Evolutionary conservation across 2,888 invertebrate genomes (phyloP).

Genomic region (Nemurella pictetii): DNA sequence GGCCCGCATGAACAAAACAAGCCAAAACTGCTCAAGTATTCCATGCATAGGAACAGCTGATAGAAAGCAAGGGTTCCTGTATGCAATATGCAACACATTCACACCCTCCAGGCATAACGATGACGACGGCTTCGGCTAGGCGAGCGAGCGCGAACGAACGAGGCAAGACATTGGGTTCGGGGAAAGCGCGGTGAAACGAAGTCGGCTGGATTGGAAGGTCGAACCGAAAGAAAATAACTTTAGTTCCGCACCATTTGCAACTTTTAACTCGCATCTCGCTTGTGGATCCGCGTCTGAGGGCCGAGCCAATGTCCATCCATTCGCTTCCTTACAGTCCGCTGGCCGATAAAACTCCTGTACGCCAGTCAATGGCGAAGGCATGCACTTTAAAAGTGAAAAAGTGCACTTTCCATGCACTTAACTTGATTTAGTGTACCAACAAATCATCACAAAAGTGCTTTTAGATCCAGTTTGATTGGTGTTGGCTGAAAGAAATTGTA

Average conservation of each 20-base stretch:
- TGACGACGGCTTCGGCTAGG: constrained; percentile 2
- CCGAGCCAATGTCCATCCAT: constrained; percentile 34
- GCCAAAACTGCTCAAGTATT: constrained; percentile 20
- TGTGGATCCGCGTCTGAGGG: constrained; percentile 14
- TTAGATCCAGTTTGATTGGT: not conserved
- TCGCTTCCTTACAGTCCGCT: constrained; percentile 32
- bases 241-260: constrained; percentile 39
- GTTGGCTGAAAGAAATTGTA: not conserved
- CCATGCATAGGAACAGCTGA: constrained; percentile 30
- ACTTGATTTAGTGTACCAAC: constrained; percentile 17
- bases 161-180: too few relatives aligned
- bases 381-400: constrained; percentile 25
- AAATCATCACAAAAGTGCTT: constrained; percentile 17
- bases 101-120: constrained; percentile 31
- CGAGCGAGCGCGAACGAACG: too few relatives aligned
- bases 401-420: constrained; percentile 23
- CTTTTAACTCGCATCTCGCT: constrained; percentile 35
- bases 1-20: not conserved
- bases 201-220: not conserved
- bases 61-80: not conserved
- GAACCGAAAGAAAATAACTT: constrained; percentile 28
- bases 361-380: constrained; percentile 1
- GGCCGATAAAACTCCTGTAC: constrained; percentile 22
- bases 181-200: constrained; percentile 5
- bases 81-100: constrained; percentile 32